Percentiles rank a stretch among this genome's conserved stretches.
Evolutionary conservation across 2,888 invertebrate genomes (phyloP).

Genomic region (Sinodicranocentrus sp.): DNA sequence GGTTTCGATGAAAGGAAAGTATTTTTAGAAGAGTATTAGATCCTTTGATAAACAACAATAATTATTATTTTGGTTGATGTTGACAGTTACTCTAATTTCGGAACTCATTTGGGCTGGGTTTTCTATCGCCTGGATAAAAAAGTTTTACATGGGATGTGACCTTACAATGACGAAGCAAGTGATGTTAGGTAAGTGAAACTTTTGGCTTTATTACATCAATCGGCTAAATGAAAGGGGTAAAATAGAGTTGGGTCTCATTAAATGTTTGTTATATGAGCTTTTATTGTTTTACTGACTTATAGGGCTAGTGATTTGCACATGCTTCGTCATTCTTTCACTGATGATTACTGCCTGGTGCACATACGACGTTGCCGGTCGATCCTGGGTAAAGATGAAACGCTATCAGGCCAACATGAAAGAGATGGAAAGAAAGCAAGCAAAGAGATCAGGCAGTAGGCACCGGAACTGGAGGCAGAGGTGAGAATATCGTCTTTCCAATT

Average conservation of each 20-base stretch:
- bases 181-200: conserved; percentile 84
- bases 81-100: conserved; percentile 86
- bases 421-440: conserved; percentile 84
- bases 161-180: conserved; percentile 83
- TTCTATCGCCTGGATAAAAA: conserved; percentile 84
- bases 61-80: conserved; percentile 77
- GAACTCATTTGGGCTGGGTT: conserved; percentile 87
- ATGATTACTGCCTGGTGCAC: conserved; percentile 91
- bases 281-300: conserved; percentile 66
- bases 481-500: too few relatives aligned
- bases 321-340: conserved; percentile 86
- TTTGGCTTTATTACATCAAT: not conserved
- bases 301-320: conserved; percentile 89
- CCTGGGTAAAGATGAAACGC: conserved; percentile 94
- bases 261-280: not conserved
- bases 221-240: not conserved
- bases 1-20: too few relatives aligned
- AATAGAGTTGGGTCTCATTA: not conserved
- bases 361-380: conserved; percentile 91
- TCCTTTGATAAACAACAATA: too few relatives aligned
- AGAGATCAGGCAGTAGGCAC: conserved; percentile 86
- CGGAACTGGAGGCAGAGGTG: conserved; percentile 93
- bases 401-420: conserved; percentile 90
- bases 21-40: too few relatives aligned
- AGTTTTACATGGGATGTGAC: conserved; percentile 74